Conservation (phyloP, 2,113 vertebrate genomes). For the Dendrocopos noguchii region DNA sequence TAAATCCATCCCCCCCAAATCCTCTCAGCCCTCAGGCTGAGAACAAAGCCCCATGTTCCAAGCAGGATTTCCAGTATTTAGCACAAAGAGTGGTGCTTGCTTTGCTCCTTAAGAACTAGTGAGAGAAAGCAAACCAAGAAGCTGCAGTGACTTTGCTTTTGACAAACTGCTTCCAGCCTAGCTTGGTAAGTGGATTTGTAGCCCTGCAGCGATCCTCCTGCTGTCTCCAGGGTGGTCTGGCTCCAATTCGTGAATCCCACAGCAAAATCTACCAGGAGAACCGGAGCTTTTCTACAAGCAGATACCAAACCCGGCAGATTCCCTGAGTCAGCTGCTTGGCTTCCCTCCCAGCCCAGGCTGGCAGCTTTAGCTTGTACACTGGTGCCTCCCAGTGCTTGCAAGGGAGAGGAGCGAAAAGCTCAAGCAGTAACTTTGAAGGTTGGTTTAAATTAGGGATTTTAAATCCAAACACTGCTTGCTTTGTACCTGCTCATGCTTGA, state of each 20-base stretch:
- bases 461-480: not conserved
- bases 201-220: not conserved
- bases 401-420: not conserved
- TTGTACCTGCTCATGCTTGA: fast-evolving
- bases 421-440: fast-evolving
- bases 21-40: not conserved
- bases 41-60: not conserved
- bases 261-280: not conserved
- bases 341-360: not conserved
- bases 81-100: not conserved
- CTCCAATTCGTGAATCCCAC: not conserved
- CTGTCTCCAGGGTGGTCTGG: not conserved
- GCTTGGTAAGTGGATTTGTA: not conserved
- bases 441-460: not conserved
- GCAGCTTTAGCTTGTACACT: not conserved
- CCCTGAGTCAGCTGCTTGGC: not conserved
- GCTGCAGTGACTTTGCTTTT: not conserved
- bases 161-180: not conserved
- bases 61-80: not conserved
- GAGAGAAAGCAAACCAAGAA: not conserved
- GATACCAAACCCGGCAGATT: not conserved
- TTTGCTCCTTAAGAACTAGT: not conserved
- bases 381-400: constrained; percentile 46
- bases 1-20: too few species aligned
- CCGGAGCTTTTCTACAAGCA: fast-evolving